Percentiles rank a stretch among this genome's conserved stretches.
Evolutionary conservation across 1,140 invertebrate genomes (phyloP).

Genomic region (Aricia agestis): DNA sequence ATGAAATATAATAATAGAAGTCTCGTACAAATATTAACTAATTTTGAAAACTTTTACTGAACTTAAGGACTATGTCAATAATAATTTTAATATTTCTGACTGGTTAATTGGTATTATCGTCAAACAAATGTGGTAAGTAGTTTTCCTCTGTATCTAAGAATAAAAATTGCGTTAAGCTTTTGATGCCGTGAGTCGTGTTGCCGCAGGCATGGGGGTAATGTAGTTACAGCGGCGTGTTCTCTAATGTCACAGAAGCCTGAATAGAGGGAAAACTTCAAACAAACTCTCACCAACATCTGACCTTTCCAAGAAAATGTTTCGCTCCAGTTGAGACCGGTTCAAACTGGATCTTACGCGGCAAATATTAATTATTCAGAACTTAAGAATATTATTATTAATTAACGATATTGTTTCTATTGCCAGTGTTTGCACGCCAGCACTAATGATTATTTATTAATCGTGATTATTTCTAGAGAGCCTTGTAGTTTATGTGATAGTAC

Average conservation of each 20-base stretch:
- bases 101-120: too few relatives aligned
- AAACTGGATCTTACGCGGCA: neutral
- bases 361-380: neutral
- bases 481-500: constrained; percentile 2
- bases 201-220: neutral
- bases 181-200: neutral
- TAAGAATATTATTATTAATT: too few relatives aligned
- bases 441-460: neutral
- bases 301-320: neutral
- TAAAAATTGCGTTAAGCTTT: neutral
- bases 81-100: too few relatives aligned
- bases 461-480: constrained; percentile 10
- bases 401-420: too few relatives aligned
- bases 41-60: too few relatives aligned
- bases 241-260: neutral
- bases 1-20: too few relatives aligned
- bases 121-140: too few relatives aligned
- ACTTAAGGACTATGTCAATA: too few relatives aligned
- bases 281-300: neutral
- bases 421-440: neutral
- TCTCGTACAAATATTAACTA: too few relatives aligned
- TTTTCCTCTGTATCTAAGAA: neutral
- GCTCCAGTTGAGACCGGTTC: neutral
- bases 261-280: neutral
- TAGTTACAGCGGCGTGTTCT: neutral